Evolutionary conservation across 2,113 vertebrate genomes (phyloP).

Genomic region (Osmerus mordax): DNA sequence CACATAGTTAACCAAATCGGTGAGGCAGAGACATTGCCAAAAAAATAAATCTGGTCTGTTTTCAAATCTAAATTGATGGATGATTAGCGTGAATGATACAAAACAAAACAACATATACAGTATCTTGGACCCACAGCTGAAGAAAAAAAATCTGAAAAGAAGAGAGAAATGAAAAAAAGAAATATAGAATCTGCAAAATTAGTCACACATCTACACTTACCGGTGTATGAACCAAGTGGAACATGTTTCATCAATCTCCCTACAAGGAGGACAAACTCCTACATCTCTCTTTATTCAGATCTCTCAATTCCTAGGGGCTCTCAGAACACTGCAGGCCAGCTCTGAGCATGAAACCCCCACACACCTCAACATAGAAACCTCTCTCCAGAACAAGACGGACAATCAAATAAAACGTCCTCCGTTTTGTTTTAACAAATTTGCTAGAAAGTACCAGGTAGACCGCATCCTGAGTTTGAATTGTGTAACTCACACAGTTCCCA

Average conservation of each 20-base stretch:
- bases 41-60: too few relatives aligned
- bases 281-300: neutral
- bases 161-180: too few relatives aligned
- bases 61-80: too few relatives aligned
- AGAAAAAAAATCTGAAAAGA: too few relatives aligned
- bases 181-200: too few relatives aligned
- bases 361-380: neutral
- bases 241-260: conserved; percentile 6
- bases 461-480: neutral
- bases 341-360: neutral
- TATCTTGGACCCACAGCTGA: too few relatives aligned
- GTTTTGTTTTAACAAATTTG: neutral
- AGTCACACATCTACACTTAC: neutral
- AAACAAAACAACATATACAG: too few relatives aligned
- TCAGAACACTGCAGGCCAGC: neutral
- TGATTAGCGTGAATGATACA: too few relatives aligned
- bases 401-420: neutral
- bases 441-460: neutral
- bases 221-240: neutral
- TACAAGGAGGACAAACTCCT: neutral
- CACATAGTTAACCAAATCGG: too few relatives aligned
- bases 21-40: too few relatives aligned
- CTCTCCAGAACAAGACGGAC: neutral
- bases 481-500: neutral
- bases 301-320: neutral